phyloP scores from a whole-genome alignment of 2,888 invertebrate genomes.

The Hanleya hanleyi region DNA sequence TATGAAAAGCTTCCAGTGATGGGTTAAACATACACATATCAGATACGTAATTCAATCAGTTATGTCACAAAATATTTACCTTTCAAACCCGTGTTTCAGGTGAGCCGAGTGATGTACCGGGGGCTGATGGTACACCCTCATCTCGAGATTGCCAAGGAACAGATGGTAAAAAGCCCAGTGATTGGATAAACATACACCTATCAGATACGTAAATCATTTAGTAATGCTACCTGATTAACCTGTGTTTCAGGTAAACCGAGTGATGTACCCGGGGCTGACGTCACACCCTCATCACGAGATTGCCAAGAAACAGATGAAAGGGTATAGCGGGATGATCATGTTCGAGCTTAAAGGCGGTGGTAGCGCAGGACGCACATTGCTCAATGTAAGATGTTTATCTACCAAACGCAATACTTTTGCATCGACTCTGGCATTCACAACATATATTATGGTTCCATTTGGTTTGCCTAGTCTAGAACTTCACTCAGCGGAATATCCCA shows the following conservation, averaged over 20 bases:
- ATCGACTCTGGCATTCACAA: background rate
- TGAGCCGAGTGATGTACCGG: no score
- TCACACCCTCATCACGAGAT: slow-evolving; percentile 65
- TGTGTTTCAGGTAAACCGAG: slow-evolving; percentile 82
- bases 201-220: no score
- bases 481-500: background rate
- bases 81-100: no score
- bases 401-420: background rate
- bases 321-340: slow-evolving; percentile 94
- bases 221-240: no score
- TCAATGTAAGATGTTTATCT: slow-evolving; percentile 56
- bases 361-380: slow-evolving; percentile 82
- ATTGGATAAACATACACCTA: no score
- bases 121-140: no score
- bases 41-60: no score
- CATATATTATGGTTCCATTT: background rate
- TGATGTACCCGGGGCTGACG: slow-evolving; percentile 83
- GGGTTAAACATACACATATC: no score
- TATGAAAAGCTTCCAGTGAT: no score
- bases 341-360: slow-evolving; percentile 88
- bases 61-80: no score
- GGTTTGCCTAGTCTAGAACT: background rate
- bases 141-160: no score
- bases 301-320: slow-evolving; percentile 82
- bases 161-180: no score